phyloP scores from a whole-genome alignment of 2,888 invertebrate species.

The Cephus spinipes region DNA sequence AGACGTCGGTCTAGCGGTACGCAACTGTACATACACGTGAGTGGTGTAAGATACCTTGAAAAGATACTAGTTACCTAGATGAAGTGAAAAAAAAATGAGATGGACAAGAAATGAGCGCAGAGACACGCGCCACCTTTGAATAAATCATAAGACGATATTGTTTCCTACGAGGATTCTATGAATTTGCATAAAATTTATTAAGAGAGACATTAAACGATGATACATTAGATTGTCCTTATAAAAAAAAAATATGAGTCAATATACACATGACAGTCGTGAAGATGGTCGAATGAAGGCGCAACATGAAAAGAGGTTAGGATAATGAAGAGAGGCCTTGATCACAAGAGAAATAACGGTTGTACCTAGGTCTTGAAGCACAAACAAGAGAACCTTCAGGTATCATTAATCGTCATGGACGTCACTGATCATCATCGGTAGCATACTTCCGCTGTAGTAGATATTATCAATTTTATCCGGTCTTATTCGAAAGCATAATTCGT shows the following conservation, averaged over 20 bases:
- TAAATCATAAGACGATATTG: not conserved
- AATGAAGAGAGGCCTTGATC: not conserved
- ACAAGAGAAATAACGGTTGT: not conserved
- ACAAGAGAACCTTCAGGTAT: not conserved
- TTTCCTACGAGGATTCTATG: not conserved
- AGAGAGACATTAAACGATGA: not conserved
- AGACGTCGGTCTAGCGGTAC: not conserved
- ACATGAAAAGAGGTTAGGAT: not conserved
- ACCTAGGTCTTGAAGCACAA: not conserved
- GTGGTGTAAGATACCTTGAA: not conserved
- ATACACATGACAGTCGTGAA: not conserved
- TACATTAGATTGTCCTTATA: not conserved
- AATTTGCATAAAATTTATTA: not conserved
- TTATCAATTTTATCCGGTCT: not conserved
- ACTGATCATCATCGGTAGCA: not conserved
- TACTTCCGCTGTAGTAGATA: not conserved
- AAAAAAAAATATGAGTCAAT: not conserved
- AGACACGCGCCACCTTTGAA: not conserved
- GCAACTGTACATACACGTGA: not conserved
- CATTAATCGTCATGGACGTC: not conserved
- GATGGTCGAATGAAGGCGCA: not conserved
- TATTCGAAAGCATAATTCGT: not conserved
- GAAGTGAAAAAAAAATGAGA: not conserved
- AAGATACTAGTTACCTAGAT: not conserved
- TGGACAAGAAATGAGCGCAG: not conserved